phyloP scores from a whole-genome alignment of 2,113 vertebrate genomes.

The Ivindomyrus marchei region DNA sequence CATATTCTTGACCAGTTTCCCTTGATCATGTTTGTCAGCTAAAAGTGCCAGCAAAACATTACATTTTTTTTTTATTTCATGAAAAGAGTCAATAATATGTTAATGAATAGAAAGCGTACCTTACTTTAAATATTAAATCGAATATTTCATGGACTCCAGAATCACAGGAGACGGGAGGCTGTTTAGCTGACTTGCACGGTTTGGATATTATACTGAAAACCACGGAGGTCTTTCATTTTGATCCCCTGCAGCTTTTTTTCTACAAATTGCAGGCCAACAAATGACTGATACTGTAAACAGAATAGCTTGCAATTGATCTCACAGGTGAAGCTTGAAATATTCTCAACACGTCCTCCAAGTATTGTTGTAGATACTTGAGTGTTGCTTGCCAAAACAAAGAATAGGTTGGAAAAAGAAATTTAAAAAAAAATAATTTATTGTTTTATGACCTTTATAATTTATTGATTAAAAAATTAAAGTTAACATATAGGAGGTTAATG shows the following conservation, averaged over 20 bases:
- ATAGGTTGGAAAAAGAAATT: constrained; percentile 33
- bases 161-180: neutral
- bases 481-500: constrained; percentile 37
- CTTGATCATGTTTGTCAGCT: neutral
- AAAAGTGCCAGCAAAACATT: neutral
- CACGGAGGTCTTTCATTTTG: neutral
- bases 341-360: constrained; percentile 78
- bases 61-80: neutral
- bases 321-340: constrained; percentile 75
- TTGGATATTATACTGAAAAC: neutral
- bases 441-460: constrained; percentile 83
- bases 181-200: neutral
- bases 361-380: constrained; percentile 95
- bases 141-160: neutral
- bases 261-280: constrained; percentile 2
- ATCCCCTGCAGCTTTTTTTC: neutral
- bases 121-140: neutral
- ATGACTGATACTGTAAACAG: neutral
- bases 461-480: constrained; percentile 74
- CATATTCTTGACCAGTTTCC: neutral
- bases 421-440: constrained; percentile 72
- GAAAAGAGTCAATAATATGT: neutral
- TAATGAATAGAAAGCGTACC: no score
- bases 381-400: constrained; percentile 74
- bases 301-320: constrained; percentile 55